Conservation (phyloP, 2,113 vertebrate genomes). For the Tragelaphus buxtoni region DNA sequence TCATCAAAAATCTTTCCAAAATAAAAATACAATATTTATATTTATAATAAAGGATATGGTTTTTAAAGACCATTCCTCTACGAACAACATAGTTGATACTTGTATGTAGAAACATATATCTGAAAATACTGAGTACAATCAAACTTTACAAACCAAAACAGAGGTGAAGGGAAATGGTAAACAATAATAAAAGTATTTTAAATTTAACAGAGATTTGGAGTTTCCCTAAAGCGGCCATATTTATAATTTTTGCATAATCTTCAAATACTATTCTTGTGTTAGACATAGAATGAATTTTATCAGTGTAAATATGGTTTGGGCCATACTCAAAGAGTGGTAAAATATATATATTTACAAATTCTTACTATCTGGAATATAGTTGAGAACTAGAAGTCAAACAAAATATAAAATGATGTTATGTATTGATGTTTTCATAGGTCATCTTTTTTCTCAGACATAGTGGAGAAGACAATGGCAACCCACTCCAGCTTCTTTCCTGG, state of each 20-base stretch:
- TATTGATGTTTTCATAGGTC: not conserved
- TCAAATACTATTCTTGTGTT: not conserved
- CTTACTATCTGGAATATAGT: not conserved
- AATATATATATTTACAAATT: not conserved
- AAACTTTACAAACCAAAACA: not conserved
- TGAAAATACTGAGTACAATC: not conserved
- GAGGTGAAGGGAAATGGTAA: not conserved
- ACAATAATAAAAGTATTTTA: not conserved
- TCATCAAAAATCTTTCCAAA: not conserved
- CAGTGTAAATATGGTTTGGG: not conserved
- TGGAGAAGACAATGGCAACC: accelerated
- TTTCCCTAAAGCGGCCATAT: not conserved
- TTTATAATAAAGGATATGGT: not conserved
- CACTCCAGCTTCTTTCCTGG: no score
- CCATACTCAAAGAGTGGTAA: not conserved
- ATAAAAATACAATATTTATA: not conserved
- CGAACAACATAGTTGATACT: not conserved
- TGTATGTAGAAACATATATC: not conserved
- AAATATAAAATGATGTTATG: not conserved
- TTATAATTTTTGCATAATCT: not conserved
- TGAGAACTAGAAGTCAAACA: not conserved
- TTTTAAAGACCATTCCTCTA: not conserved
- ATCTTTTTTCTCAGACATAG: not conserved
- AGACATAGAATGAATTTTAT: not conserved
- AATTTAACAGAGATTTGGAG: not conserved